Evolutionary conservation across 2,888 invertebrate species (phyloP), one percentile per base, ranked within the genome.

Genomic region (Himalopsyche anomala): DNA sequence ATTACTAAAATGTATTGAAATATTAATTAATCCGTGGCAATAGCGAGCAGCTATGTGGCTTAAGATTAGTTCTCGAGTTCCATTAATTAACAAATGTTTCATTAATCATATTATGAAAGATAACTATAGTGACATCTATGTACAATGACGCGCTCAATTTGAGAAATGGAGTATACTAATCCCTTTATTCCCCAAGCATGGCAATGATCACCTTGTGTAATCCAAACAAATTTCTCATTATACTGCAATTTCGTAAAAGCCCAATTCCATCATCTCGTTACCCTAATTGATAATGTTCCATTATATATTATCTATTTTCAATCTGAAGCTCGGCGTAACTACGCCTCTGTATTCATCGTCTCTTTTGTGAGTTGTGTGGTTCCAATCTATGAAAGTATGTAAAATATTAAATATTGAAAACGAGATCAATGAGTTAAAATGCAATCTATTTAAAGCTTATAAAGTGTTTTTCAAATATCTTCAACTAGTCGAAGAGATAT

Each of bases 41-140:
- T 12, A 74, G 19, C 28, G 8, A 36, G 74, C 28, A 74, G 74
- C 74, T 74, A 74, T 36, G 74, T 74, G 38, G 74, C 74, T 74
- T 19, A 19, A 28, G 74, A 74, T 74, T 38, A 74, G 74, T 74
- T 74, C 74, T 74, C 38, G 15, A 74, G 74, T 74, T 74, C 74
- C 74, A 74, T 74, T 74, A 74, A 74, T 74, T 74, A 74, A 74
- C 74, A 74, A 74, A 74, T 74, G 74, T 74, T 74, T 74, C 74
- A 74, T 74, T 74, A 74, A 74, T 74, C 74, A 74, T 74, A 74
- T 74, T 74, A 74, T 74, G 74, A 74, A 74, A 74, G 74, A 74
- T 74, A 74, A 74, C 74, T 74, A 74, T 74, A 74, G 74, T 74
- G 74, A 74, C 74, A 74, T 74, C 74, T 74, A 74, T 36, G 36